Conservation (phyloP, 2,113 vertebrate species). For the Sclerurus mexicanus region DNA sequence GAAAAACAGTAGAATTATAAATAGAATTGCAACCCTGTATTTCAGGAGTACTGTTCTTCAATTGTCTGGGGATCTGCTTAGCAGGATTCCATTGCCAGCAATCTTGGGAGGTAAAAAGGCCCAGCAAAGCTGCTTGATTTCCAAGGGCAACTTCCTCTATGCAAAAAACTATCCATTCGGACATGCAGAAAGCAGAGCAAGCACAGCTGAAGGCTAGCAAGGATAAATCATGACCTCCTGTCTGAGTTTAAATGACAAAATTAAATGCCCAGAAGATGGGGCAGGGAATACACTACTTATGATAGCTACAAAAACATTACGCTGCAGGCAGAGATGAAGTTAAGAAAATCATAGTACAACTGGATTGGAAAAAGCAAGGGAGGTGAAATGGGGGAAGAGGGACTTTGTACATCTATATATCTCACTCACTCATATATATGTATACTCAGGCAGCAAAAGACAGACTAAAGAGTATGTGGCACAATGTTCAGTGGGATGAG, state of each 20-base stretch:
- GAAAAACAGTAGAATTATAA: neutral
- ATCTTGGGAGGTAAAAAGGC: neutral
- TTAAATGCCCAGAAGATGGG: neutral
- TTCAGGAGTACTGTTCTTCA: neutral
- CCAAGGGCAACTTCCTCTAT: neutral
- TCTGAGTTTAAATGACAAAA: neutral
- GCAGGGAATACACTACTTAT: neutral
- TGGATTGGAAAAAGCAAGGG: neutral
- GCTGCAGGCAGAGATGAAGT: neutral
- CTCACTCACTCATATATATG: too few species aligned
- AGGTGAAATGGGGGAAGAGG: neutral
- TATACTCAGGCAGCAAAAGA: neutral
- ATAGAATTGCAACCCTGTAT: neutral
- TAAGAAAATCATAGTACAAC: neutral
- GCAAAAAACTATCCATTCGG: neutral
- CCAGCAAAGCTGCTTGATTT: neutral
- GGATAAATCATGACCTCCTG: neutral
- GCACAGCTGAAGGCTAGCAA: neutral
- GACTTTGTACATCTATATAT: neutral
- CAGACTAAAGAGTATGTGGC: neutral
- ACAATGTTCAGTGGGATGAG: neutral
- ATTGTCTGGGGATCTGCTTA: neutral
- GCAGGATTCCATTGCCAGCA: neutral
- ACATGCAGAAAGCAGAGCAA: neutral
- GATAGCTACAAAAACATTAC: neutral